Evolutionary conservation across 2,113 vertebrate genomes (phyloP).

Genomic region (human): DNA sequence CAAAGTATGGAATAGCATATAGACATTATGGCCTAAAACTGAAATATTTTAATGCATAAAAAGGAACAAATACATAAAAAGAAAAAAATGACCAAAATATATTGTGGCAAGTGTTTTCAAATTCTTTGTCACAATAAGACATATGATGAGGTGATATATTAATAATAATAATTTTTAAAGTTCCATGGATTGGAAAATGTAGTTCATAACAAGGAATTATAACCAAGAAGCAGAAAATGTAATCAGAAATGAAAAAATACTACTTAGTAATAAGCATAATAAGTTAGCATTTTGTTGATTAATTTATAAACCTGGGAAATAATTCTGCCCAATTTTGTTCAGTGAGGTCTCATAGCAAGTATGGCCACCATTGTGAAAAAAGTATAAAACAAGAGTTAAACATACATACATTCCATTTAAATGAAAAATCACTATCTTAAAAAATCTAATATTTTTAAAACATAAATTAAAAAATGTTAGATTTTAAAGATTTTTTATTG

Average conservation of each 20-base stretch:
- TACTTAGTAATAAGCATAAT: background rate
- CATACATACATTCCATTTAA: background rate
- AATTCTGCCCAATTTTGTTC: background rate
- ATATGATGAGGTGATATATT: background rate
- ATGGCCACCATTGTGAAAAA: background rate
- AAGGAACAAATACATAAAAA: background rate
- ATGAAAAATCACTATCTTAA: background rate
- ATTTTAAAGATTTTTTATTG: no score
- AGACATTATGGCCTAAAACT: background rate
- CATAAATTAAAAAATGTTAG: no score
- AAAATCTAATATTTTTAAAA: background rate
- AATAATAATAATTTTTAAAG: background rate
- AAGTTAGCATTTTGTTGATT: background rate
- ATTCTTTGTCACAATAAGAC: background rate
- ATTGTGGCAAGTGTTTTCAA: background rate
- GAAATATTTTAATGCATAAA: background rate
- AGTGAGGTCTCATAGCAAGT: background rate
- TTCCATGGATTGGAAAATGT: background rate
- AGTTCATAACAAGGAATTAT: background rate
- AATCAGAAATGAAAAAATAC: background rate
- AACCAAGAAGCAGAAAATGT: background rate
- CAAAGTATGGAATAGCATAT: background rate
- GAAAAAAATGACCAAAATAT: background rate
- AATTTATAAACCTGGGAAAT: background rate
- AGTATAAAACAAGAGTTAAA: background rate